Conservation (phyloP, 2,797 vertebrate species). For the Hipposideros larvatus region DNA sequence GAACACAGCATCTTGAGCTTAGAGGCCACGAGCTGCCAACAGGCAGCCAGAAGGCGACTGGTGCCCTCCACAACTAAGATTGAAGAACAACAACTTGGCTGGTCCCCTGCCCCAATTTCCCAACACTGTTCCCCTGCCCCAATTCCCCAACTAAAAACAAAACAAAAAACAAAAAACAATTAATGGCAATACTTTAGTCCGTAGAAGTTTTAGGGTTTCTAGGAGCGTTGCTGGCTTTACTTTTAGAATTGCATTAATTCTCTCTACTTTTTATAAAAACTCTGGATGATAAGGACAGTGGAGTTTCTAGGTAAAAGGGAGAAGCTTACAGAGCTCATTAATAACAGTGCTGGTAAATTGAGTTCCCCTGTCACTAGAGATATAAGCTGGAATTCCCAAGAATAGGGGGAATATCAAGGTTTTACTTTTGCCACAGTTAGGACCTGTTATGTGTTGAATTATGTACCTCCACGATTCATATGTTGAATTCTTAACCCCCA, state of each 20-base stretch:
- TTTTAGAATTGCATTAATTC: slow-evolving; percentile 1
- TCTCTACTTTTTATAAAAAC: slow-evolving; percentile 24
- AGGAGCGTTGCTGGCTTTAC: not conserved
- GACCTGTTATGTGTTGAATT: not conserved
- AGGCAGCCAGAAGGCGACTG: too few species aligned
- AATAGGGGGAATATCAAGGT: not conserved
- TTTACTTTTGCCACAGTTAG: slow-evolving; percentile 16
- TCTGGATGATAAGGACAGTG: not conserved
- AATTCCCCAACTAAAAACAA: too few species aligned
- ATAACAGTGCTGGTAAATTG: not conserved
- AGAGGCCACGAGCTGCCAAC: too few species aligned
- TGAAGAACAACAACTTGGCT: too few species aligned
- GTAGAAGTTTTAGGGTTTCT: slow-evolving; percentile 35
- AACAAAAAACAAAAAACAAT: too few species aligned
- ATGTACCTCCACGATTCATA: not conserved
- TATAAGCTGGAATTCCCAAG: slow-evolving; percentile 1
- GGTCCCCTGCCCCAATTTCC: too few species aligned
- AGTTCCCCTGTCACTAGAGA: not conserved
- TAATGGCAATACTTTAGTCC: not conserved
- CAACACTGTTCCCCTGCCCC: too few species aligned
- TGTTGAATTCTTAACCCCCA: not conserved
- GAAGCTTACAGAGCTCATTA: slow-evolving; percentile 16
- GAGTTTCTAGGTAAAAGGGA: not conserved
- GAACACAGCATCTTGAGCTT: too few species aligned
- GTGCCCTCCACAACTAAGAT: too few species aligned